Evolutionary conservation across 2,113 vertebrate species (phyloP).

Genomic region (Prietella phreatophila): DNA sequence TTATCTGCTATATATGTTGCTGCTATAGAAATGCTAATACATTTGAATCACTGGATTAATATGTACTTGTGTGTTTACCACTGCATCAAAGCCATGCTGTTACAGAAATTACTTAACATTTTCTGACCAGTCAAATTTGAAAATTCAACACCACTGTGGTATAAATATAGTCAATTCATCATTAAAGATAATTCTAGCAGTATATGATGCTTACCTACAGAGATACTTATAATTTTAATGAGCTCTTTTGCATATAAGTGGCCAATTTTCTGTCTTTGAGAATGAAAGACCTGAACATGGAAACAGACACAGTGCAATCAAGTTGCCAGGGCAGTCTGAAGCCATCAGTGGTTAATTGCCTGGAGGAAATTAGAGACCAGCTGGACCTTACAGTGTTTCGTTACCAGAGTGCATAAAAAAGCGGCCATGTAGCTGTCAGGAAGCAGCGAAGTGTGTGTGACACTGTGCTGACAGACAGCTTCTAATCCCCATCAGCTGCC

Average conservation of each 20-base stretch:
- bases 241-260: background rate
- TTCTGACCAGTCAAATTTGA: background rate
- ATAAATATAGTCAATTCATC: background rate
- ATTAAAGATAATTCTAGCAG: background rate
- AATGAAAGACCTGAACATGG: conserved; percentile 12
- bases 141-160: background rate
- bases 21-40: background rate
- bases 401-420: conserved; percentile 37
- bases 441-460: conserved; percentile 54
- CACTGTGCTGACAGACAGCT: conserved; percentile 47
- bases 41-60: background rate
- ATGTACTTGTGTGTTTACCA: background rate
- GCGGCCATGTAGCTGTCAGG: conserved; percentile 53
- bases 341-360: conserved; percentile 41
- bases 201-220: background rate
- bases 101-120: background rate
- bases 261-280: background rate
- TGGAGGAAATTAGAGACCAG: conserved; percentile 37
- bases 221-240: background rate
- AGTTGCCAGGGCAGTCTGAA: conserved; percentile 23
- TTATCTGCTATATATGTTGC: background rate
- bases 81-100: background rate
- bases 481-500: conserved; percentile 54
- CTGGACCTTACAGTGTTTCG: conserved; percentile 39
- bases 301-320: conserved; percentile 9